These are phyloP conservation scores for Microtus oregoni DNA, from an alignment of 2,113 vertebrate species.

Conservation along the genomic window DNA sequence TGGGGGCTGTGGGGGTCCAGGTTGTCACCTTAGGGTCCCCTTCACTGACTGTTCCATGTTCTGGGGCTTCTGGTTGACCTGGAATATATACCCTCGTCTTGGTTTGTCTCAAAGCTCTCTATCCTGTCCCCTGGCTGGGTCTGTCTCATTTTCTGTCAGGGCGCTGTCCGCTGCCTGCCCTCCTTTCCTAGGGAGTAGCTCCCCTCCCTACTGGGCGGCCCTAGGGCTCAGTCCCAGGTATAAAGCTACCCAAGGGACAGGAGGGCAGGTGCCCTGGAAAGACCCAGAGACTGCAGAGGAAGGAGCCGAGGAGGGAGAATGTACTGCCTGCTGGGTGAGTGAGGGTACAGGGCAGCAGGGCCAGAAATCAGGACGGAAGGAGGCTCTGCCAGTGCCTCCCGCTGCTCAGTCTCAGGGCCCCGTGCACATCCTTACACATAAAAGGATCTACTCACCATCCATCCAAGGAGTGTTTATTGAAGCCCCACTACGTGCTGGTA, in stretches of 20 bases:
- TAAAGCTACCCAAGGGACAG: constrained; percentile 64
- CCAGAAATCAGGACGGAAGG: not conserved
- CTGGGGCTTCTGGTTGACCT: not conserved
- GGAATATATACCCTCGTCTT: not conserved
- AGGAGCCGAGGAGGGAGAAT: constrained; percentile 58
- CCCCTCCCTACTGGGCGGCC: constrained; percentile 44
- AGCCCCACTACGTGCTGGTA: not conserved
- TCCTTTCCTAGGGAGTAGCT: not conserved
- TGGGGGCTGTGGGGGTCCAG: constrained; percentile 6
- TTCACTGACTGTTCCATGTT: not conserved
- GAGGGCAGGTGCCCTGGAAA: constrained; percentile 36
- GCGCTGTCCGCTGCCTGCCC: not conserved
- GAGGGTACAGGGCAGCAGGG: not conserved
- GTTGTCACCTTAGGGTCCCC: not conserved
- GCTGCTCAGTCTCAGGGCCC: no score
- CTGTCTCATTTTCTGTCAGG: constrained; percentile 39
- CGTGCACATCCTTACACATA: not conserved
- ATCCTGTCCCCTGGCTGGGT: not conserved
- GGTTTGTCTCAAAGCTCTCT: not conserved
- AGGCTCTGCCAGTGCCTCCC: not conserved
- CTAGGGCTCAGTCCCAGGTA: constrained; percentile 57
- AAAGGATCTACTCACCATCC: not conserved
- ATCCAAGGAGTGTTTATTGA: not conserved
- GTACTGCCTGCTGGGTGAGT: constrained; percentile 62
- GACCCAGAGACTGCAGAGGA: constrained; percentile 51